Evolutionary conservation across 2,888 invertebrate species (phyloP), one percentile per base, ranked within the genome.

Genomic region (Electrophaes corylata): DNA sequence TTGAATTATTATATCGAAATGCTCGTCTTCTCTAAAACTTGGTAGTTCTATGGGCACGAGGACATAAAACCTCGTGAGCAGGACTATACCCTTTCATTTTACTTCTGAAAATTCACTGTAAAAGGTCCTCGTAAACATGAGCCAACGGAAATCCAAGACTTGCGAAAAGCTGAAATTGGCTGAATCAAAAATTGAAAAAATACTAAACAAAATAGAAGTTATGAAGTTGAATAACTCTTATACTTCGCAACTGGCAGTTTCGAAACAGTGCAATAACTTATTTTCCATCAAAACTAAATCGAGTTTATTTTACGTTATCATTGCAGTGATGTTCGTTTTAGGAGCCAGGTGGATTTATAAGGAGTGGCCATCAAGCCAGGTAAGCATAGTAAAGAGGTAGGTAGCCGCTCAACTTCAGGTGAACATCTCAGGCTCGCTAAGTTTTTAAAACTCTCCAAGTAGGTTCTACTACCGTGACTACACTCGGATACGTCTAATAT

Each of bases 81-180:
- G 18, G 29, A 52, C 14, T 18, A 10, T 46, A 14, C 31, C 65
- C 62, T 71, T 71, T 70, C 80, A 86, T 69, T 81, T 39, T 53
- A 19, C 26, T 31, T 57, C 41, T 23, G 55, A 57, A 63, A 53
- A 31, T 16, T 19, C 6, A 33, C 18, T 12, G 29, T 29, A 3
- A 19, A 19, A 29, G 31, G 16, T 14, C 14, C 23, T 23, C 4
- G 35, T 40, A 18, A 62, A 56, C 59, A 88, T 88, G 88, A 76
- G 62, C 52, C 70, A 69, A 55, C 59, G 60, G 3, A 58, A 69
- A 39, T 64, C 68, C n/a, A 89, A 86, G 71, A 61, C 70, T 3
- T 79, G 78, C 33, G 84, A 87, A 69, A 88, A 83, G 65, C 53
- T 76, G 3, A 91, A 90, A 83, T 65, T 69, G 0, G 86, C 87